phyloP scores from a whole-genome alignment of 1,140 invertebrate species.

The Pomacea maculata region DNA sequence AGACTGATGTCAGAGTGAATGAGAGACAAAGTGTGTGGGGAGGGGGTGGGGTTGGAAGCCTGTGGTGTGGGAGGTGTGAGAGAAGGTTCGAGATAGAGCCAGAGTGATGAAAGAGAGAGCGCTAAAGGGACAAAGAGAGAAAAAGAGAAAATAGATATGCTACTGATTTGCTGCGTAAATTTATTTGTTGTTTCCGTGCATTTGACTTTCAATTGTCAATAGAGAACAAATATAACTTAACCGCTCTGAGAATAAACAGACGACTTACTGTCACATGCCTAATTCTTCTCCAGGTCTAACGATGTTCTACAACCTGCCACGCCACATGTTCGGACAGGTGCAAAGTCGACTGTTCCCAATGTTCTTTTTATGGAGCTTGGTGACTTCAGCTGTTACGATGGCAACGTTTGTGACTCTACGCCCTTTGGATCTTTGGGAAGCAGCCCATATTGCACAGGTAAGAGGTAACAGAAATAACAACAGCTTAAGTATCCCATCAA shows the following conservation, averaged over 20 bases:
- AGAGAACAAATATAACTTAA: neutral
- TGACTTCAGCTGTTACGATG: constrained; percentile 29
- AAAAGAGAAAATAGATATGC: neutral
- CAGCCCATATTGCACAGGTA: constrained; percentile 25
- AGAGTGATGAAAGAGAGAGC: neutral
- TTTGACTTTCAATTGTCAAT: neutral
- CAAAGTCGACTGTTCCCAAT: constrained; percentile 38
- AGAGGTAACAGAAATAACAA: too few relatives aligned
- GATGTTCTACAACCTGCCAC: neutral
- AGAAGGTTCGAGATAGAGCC: neutral
- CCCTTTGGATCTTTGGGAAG: constrained; percentile 27
- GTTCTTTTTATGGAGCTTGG: constrained; percentile 41
- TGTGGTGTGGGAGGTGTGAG: too few relatives aligned
- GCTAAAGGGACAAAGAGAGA: neutral
- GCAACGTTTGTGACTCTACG: constrained; percentile 25
- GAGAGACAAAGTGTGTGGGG: neutral
- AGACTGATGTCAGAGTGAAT: too few relatives aligned
- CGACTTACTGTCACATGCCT: neutral
- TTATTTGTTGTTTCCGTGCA: too few relatives aligned
- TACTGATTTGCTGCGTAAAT: too few relatives aligned
- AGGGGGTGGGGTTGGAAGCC: neutral
- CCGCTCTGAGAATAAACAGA: neutral
- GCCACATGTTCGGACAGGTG: constrained; percentile 26
- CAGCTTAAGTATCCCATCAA: too few relatives aligned
- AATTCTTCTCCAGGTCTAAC: neutral